Percentiles rank a stretch among this genome's conserved stretches.
These are phyloP conservation scores for Tokudaia muenninki DNA, from an alignment of 2,797 vertebrate species.

Conservation along the genomic window DNA sequence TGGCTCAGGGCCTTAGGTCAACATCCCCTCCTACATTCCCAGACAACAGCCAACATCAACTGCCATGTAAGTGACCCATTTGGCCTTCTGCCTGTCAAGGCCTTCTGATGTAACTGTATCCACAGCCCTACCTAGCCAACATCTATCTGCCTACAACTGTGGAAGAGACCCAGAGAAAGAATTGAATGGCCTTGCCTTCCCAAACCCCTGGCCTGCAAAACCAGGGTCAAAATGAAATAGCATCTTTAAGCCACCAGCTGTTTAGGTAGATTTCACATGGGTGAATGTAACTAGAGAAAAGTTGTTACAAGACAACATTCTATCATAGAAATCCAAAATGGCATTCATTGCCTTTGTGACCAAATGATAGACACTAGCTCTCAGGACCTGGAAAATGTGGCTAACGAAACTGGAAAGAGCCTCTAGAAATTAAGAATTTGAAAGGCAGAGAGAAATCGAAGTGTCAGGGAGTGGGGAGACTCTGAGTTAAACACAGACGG, in stretches of 20 bases:
- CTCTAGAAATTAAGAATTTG: neutral
- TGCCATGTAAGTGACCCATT: neutral
- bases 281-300: neutral
- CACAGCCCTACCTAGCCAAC: neutral
- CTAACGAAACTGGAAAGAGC: neutral
- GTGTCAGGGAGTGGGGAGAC: no score
- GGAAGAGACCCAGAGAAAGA: neutral
- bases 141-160: neutral
- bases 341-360: neutral
- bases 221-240: neutral
- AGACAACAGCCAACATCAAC: neutral
- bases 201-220: constrained; percentile 9
- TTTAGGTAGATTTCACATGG: neutral
- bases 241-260: neutral
- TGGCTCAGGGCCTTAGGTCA: neutral
- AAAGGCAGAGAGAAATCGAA: neutral
- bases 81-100: neutral
- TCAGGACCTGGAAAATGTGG: neutral
- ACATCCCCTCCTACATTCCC: neutral
- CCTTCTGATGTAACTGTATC: neutral
- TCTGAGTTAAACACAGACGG: neutral
- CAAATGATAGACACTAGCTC: neutral
- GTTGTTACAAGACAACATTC: neutral
- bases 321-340: neutral
- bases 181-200: neutral